Evolutionary conservation across 2,797 vertebrate species (phyloP).

Genomic region (Melanogrammus aeglefinus): DNA sequence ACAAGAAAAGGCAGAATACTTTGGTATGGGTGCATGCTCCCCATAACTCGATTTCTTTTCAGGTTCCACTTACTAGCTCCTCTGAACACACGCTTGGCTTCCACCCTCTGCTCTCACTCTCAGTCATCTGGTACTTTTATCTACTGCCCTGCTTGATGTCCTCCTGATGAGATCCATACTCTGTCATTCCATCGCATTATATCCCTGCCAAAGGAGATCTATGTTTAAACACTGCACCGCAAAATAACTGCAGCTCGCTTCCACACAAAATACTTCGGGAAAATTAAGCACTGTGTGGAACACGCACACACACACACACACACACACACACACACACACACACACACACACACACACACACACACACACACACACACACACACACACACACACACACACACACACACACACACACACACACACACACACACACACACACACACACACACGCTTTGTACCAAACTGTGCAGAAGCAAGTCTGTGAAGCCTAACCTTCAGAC

Average conservation of each 20-base stretch:
- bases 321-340: slow-evolving; percentile 6
- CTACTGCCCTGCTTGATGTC: background rate
- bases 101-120: background rate
- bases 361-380: no score
- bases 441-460: background rate
- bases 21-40: background rate
- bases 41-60: background rate
- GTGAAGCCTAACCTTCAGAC: background rate
- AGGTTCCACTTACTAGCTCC: background rate
- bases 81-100: background rate
- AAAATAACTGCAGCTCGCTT: background rate
- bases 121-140: background rate
- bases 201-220: background rate
- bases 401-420: background rate
- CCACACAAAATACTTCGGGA: background rate
- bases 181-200: background rate
- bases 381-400: no score
- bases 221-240: background rate
- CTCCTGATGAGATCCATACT: background rate
- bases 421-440: background rate
- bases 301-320: slow-evolving; percentile 3
- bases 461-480: background rate
- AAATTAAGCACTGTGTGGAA: background rate
- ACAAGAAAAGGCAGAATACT: background rate
- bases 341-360: no score